A percentile compares a stretch with the other conserved stretches of the same genome.
Conservation (phyloP, 2,888 invertebrate species). For the Campoplex nolae region DNA sequence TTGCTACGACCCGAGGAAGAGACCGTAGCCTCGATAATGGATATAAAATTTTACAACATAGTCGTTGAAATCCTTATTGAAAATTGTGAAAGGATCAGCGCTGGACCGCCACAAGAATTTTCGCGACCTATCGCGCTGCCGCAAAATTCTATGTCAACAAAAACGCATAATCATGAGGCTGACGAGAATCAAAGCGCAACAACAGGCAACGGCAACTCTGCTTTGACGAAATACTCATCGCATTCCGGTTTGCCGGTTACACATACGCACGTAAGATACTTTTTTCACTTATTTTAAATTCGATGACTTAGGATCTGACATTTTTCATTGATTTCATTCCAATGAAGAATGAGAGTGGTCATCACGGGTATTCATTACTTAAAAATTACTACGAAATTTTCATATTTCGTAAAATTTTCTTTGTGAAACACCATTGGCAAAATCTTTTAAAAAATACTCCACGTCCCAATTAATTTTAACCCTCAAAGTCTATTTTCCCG, state of each 20-base stretch:
- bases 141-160: slow-evolving; percentile 69
- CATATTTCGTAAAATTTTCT: too few relatives aligned
- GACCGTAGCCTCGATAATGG: slow-evolving; percentile 98
- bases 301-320: background rate
- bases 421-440: background rate
- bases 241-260: slow-evolving; percentile 74
- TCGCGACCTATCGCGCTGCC: slow-evolving; percentile 71
- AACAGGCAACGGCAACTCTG: slow-evolving; percentile 78
- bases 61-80: slow-evolving; percentile 98
- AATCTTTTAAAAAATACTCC: background rate
- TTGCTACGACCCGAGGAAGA: slow-evolving; percentile 97
- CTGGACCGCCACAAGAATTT: slow-evolving; percentile 77
- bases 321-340: too few relatives aligned
- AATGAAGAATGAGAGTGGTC: too few relatives aligned
- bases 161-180: slow-evolving; percentile 69
- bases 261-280: slow-evolving; percentile 75
- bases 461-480: too few relatives aligned
- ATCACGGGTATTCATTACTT: background rate
- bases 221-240: slow-evolving; percentile 74
- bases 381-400: background rate
- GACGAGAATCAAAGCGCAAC: slow-evolving; percentile 76
- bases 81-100: slow-evolving; percentile 90
- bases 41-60: slow-evolving; percentile 99
- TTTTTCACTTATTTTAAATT: background rate
- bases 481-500: too few relatives aligned